These are phyloP conservation scores for Psittacara wagleri DNA, from an alignment of 2,113 vertebrate genomes.

Conservation along the genomic window DNA sequence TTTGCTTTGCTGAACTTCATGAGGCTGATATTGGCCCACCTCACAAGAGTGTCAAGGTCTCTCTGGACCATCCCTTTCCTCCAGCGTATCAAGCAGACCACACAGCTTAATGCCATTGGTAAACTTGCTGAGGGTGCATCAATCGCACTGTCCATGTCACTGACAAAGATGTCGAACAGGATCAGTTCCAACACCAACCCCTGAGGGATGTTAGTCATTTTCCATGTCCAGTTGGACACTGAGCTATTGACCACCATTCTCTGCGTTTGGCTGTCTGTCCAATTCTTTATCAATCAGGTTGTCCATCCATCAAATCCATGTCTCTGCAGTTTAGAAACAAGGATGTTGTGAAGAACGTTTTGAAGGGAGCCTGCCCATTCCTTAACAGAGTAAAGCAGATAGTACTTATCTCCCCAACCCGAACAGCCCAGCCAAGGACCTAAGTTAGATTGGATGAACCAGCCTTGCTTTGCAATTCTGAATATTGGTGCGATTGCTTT, in stretches of 20 bases:
- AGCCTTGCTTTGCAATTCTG: not conserved
- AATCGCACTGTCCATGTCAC: not conserved
- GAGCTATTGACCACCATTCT: not conserved
- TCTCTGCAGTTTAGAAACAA: not conserved
- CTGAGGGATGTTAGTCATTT: too few species aligned
- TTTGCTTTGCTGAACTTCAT: not conserved
- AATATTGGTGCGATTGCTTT: not conserved
- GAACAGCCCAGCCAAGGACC: not conserved
- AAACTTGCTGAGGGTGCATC: not conserved
- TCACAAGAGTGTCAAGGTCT: not conserved
- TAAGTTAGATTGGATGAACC: too few species aligned
- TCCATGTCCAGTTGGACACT: too few species aligned
- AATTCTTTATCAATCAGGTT: not conserved
- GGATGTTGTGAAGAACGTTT: not conserved
- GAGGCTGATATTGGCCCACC: not conserved
- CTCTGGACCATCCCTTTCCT: not conserved
- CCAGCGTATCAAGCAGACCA: not conserved
- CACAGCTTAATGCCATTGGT: not conserved
- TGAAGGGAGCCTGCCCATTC: not conserved
- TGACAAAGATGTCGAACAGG: not conserved
- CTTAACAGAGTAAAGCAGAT: not conserved
- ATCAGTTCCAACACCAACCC: not conserved
- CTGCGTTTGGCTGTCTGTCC: not conserved
- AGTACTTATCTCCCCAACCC: not conserved
- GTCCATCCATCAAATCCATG: not conserved